Evolutionary conservation across 2,797 vertebrate species (phyloP), one percentile per base, ranked within the genome.

Genomic region (Lates japonicus): DNA sequence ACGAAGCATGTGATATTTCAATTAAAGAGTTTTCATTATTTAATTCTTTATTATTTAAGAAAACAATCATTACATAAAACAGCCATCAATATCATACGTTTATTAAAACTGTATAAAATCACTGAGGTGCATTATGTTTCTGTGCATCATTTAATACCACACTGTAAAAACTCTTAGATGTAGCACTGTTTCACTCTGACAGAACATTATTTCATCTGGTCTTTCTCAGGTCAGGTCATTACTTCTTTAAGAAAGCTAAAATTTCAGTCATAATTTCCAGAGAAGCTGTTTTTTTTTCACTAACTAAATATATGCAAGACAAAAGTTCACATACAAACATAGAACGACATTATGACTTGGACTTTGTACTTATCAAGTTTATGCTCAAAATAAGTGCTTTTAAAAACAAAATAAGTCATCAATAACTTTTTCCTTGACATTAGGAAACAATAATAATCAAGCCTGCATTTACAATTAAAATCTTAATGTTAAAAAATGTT

Each of bases 41-140:
- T 41, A 25, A 49, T 75, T 48, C 4, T 79, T 82, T 72, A 73
- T 86, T 84, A 79, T 61, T 76, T 72, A 68, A 80, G 16, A 81
- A 87, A 86, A 81, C 19, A 79, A 41, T 57, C 5, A 25, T 65
- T 20, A 37, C n/a, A 71, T 70, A 35, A 63, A 79, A 83, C 44
- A 65, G 17, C 57, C 25, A 58, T 33, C 14, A 64, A 19, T 67
- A 19, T 51, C 22, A 29, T 2, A 44, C 1, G 46, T 59, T 60
- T 54, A 16, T 19, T 70, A 46, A 79, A 79, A 70, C 10, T 29
- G 0, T 78, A 59, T 66, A 37, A 75, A 85, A 76, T 82, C 13
- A 66, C n/a, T 7, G 3, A 12, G 12, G 29, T n/a, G 12, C n/a
- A 25, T 54, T 22, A 29, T 9, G 11, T 37, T 29, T 37, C 14